Conservation (phyloP, 2,113 vertebrate species). For the Ailurus styani region DNA sequence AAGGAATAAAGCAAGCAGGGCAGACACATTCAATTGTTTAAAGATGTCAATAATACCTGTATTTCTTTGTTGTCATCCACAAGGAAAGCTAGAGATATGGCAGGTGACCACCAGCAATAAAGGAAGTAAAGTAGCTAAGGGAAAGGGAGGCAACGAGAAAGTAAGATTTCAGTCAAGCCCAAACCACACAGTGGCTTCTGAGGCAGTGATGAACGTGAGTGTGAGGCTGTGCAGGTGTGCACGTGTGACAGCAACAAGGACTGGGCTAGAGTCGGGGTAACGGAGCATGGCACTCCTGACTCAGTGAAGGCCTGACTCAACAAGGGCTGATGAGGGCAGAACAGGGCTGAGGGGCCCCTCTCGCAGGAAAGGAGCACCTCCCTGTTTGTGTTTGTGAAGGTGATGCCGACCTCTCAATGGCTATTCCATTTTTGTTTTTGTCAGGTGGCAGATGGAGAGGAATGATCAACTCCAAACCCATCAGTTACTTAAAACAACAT, state of each 20-base stretch:
- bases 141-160: not conserved
- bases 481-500: not conserved
- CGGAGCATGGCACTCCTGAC: not conserved
- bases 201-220: not conserved
- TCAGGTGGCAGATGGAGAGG: not conserved
- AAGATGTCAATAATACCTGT: not conserved
- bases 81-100: not conserved
- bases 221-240: not conserved
- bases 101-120: too few species aligned
- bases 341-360: not conserved
- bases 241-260: not conserved
- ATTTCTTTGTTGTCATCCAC: not conserved
- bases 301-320: not conserved
- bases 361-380: not conserved
- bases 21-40: not conserved
- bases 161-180: not conserved
- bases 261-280: accelerated
- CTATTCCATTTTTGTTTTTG: not conserved
- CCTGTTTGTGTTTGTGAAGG: not conserved
- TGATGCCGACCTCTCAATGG: not conserved
- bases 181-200: not conserved
- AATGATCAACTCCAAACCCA: not conserved
- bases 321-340: not conserved
- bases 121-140: not conserved
- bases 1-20: not conserved